Evolutionary conservation across 2,797 vertebrate species (phyloP).

Genomic region (Cryptoblepharus egeriae): DNA sequence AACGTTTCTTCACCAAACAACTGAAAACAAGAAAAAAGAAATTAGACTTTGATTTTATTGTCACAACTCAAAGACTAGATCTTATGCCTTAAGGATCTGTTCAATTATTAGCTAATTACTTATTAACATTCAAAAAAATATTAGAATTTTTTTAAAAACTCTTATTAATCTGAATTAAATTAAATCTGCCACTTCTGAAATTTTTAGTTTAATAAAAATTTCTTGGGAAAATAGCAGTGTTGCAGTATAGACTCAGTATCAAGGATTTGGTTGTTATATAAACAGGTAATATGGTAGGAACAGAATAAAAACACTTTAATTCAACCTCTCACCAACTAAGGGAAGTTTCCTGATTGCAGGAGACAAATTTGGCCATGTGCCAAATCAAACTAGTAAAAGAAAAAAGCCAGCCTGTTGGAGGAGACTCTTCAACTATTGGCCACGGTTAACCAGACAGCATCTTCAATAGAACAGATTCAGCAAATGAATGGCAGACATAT

Average conservation of each 20-base stretch:
- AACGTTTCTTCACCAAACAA: conserved; percentile 50
- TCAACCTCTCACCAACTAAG: conserved; percentile 10
- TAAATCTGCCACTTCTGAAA: background rate
- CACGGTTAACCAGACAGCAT: conserved; percentile 27
- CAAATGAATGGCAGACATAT: conserved; percentile 39
- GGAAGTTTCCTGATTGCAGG: background rate
- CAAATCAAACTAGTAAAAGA: conserved; percentile 29
- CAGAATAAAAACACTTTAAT: background rate
- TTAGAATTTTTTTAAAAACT: no score
- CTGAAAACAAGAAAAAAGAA: conserved; percentile 33
- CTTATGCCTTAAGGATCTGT: background rate
- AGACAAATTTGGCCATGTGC: background rate
- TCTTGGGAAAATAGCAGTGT: background rate
- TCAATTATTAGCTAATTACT: conserved; percentile 9
- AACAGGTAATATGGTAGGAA: background rate
- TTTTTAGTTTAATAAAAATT: background rate
- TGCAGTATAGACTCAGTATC: background rate
- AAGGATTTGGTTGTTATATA: background rate
- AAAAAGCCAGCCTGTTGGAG: background rate
- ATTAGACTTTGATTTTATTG: conserved; percentile 12
- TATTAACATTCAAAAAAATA: background rate
- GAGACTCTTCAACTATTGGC: conserved; percentile 7
- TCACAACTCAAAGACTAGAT: conserved; percentile 29
- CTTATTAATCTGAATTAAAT: conserved; percentile 15
- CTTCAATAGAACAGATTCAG: conserved; percentile 50